phyloP scores from a whole-genome alignment of 2,888 invertebrate genomes.

The Caenorhabditis uteleia region DNA sequence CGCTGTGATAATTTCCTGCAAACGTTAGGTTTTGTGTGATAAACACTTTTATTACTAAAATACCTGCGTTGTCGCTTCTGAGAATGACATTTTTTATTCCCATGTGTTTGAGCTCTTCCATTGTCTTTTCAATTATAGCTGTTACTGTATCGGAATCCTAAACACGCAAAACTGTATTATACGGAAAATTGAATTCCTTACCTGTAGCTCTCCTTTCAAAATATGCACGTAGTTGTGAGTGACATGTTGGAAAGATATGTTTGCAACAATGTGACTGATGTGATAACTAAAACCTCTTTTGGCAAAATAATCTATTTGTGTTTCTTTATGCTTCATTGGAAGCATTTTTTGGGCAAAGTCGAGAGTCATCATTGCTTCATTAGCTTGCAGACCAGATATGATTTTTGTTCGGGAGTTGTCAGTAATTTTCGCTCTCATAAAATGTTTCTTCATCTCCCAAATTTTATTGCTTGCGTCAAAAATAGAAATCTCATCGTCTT shows the following conservation, averaged over 20 bases:
- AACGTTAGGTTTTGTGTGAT: no score
- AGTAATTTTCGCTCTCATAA: slow-evolving; percentile 2
- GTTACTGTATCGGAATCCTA: no score
- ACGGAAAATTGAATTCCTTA: no score
- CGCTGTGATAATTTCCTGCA: no score
- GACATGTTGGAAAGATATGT: not conserved
- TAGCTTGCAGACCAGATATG: not conserved
- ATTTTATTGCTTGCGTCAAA: not conserved
- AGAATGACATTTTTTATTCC: no score
- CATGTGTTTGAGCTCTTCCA: no score
- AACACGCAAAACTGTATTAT: no score
- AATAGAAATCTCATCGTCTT: not conserved
- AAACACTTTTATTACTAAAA: no score
- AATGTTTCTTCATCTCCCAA: slow-evolving; percentile 8
- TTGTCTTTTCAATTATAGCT: no score
- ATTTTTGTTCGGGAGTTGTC: not conserved
- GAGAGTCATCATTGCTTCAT: slow-evolving; percentile 8
- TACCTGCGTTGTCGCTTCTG: no score
- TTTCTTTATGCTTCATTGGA: slow-evolving; percentile 8
- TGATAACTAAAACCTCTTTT: slow-evolving; percentile 19
- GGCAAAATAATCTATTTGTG: slow-evolving; percentile 18
- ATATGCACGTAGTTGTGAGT: slow-evolving; percentile 15
- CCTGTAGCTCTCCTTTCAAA: no score
- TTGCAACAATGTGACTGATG: slow-evolving; percentile 2
- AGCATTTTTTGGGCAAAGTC: slow-evolving; percentile 23